Evolutionary conservation across 2,888 invertebrate genomes (phyloP).

Genomic region (Campoplex nolae): DNA sequence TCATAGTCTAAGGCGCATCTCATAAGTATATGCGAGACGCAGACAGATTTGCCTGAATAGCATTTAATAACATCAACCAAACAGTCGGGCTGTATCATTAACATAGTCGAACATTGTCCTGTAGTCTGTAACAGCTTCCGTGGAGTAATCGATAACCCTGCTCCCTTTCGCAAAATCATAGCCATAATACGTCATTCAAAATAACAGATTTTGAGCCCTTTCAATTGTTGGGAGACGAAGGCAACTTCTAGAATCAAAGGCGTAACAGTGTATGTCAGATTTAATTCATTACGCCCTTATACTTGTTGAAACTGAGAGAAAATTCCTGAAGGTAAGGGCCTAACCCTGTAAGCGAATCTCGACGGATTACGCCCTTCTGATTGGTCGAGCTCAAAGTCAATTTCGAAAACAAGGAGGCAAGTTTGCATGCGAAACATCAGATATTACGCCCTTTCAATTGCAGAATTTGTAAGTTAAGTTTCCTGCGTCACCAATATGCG

Average conservation of each 20-base stretch:
- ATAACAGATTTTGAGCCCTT: neutral
- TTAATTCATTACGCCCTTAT: neutral
- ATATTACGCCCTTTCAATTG: neutral
- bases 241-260: neutral
- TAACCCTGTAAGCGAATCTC: neutral
- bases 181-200: neutral
- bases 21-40: constrained; percentile 19
- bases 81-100: constrained; percentile 45
- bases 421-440: neutral
- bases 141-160: neutral
- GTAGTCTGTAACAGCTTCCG: neutral
- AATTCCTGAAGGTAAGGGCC: neutral
- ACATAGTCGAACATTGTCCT: constrained; percentile 25
- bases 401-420: neutral
- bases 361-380: neutral
- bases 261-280: neutral
- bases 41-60: constrained; percentile 38
- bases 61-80: constrained; percentile 56
- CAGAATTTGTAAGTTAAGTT: neutral
- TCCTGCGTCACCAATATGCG: constrained; percentile 5
- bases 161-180: neutral
- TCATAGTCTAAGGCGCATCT: constrained; percentile 53
- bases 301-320: neutral
- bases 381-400: neutral
- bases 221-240: neutral